Evolutionary conservation across 2,797 vertebrate species (phyloP).

Genomic region (Chanos chanos): DNA sequence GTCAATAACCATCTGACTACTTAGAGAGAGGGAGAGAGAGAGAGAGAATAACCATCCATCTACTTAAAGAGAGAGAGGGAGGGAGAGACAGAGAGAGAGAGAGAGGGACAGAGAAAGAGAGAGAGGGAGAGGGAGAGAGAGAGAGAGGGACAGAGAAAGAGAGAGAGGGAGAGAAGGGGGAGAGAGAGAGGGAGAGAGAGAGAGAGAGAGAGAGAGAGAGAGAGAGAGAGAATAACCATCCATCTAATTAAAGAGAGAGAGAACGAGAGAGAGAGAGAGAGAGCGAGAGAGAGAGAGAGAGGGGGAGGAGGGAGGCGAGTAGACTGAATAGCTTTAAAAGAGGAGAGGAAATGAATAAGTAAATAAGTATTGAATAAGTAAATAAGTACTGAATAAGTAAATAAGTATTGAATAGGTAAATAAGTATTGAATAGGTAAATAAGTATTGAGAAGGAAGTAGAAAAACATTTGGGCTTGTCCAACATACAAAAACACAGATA

Average conservation of each 20-base stretch:
- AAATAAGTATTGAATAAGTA: conserved; percentile 15
- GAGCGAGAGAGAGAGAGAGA: conserved; percentile 11
- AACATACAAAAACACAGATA: no score
- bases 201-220: not conserved
- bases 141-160: conserved; percentile 4
- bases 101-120: not conserved
- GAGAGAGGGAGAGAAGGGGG: conserved; percentile 18
- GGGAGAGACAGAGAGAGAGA: not conserved
- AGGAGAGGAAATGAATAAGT: conserved; percentile 31
- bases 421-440: conserved; percentile 31
- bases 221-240: not conserved
- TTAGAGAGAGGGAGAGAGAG: not conserved
- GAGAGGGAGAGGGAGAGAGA: not conserved
- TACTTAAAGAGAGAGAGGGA: not conserved
- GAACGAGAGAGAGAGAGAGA: not conserved
- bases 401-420: conserved; percentile 9
- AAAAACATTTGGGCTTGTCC: no score
- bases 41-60: no score
- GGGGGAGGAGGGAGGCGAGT: conserved; percentile 22
- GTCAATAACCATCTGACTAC: not conserved
- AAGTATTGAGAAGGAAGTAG: conserved; percentile 9
- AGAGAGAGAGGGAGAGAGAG: conserved; percentile 16
- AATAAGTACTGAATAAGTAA: conserved; percentile 32
- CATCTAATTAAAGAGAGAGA: conserved; percentile 1
- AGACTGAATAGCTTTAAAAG: conserved; percentile 33